These are phyloP conservation scores for Budorcas taxicolor DNA, from an alignment of 2,113 vertebrate species.

Conservation along the genomic window DNA sequence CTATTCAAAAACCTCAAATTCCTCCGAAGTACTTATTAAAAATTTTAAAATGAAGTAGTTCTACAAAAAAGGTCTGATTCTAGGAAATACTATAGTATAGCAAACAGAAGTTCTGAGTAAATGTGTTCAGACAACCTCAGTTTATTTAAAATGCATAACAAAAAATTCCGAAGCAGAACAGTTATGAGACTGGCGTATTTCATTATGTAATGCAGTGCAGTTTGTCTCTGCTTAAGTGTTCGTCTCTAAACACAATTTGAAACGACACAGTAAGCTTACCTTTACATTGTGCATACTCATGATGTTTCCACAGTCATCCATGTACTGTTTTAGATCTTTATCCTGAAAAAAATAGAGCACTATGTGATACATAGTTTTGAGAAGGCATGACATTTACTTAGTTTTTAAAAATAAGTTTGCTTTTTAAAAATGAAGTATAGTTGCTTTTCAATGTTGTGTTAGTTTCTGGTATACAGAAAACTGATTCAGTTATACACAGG, in stretches of 20 bases:
- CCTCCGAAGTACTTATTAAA: neutral
- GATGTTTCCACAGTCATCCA: constrained; percentile 99
- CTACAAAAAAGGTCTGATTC: neutral
- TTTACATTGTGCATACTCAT: constrained; percentile 99
- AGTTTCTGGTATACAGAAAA: neutral
- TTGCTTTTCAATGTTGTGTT: neutral
- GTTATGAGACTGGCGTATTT: neutral
- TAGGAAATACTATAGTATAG: neutral
- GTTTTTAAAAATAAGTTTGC: neutral
- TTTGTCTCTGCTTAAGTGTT: neutral
- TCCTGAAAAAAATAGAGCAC: constrained; percentile 83
- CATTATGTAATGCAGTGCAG: neutral
- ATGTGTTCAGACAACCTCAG: neutral
- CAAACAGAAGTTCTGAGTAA: neutral
- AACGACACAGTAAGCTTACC: constrained; percentile 76
- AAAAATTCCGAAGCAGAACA: neutral
- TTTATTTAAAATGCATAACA: neutral
- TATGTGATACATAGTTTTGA: neutral
- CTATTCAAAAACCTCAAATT: neutral
- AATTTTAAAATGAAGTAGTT: neutral
- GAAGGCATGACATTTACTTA: neutral
- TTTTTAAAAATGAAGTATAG: neutral
- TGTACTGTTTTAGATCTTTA: constrained; percentile 99
- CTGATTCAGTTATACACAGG: neutral
- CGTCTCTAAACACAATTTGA: neutral